Evolutionary conservation across 1,140 invertebrate species (phyloP), one percentile per base, ranked within the genome.

Genomic region (Apocrypta bakeri): DNA sequence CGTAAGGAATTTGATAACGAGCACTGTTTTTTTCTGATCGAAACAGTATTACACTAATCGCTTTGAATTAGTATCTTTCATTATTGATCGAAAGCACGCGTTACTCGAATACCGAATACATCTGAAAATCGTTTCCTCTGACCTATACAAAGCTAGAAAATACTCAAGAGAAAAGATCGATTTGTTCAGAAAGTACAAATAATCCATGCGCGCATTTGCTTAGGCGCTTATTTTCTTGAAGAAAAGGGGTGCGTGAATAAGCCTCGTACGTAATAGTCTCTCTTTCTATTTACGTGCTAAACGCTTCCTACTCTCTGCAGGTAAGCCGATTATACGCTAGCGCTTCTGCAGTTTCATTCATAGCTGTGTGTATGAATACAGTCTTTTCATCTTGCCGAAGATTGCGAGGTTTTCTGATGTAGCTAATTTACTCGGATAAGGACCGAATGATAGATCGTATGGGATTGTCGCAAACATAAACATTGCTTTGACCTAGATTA

Each of bases 301-400:
- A 79, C 25, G 61, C 68, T 71, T 48, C 40, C 66, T 80, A 64
- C 63, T 63, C 33, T 71, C 14, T n/a, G 6, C 11, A 48, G 27
- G 40, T 61, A 79, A 72, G 78, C 66, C 66, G 68, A 79, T 79
- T 79, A 71, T 29, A 48, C n/a, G 68, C 27, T 37, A 37, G 2
- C 2, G 33, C 48, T 56, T 56, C 48, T 56, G 48, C n/a, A 56
- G 48, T 21, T 56, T 56, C 21, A n/a, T 56, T 21, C 17, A 56
- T 66, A 66, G 68, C 66, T 78, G 27, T n/a, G 25, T 56, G 66
- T 40, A 42, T 68, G 24, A 1, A 3, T 31, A 56, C 33, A 37
- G 24, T 6, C 63, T 68, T 68, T 78, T 66, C 63, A 17, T 66
- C 3, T 68, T 2, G 2, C 9, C 21, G 75, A 68, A 56, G 14